Percentiles rank a stretch among this genome's conserved stretches.
These are phyloP conservation scores for Gasterosteus nipponicus DNA, from an alignment of 2,113 vertebrate genomes.

Conservation along the genomic window DNA sequence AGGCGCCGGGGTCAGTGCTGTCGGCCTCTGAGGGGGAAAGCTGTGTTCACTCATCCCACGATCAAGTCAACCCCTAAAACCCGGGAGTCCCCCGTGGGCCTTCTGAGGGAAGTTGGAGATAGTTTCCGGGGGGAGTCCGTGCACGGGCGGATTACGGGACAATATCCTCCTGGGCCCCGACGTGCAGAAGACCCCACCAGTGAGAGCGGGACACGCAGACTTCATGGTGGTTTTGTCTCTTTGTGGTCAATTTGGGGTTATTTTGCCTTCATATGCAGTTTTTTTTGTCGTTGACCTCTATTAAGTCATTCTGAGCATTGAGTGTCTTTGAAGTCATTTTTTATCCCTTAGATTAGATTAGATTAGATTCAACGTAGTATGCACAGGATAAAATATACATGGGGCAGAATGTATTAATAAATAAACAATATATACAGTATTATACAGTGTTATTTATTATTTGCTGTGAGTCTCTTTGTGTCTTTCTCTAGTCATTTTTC, in stretches of 20 bases:
- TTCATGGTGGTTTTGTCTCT: not conserved
- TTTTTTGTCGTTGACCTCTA: too few species aligned
- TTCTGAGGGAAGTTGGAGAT: slow-evolving; percentile 29
- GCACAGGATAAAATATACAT: too few species aligned
- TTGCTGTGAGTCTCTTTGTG: too few species aligned
- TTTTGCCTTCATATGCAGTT: too few species aligned
- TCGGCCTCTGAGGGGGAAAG: slow-evolving; percentile 38
- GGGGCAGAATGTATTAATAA: too few species aligned
- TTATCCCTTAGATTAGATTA: not conserved
- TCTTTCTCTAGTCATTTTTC: too few species aligned
- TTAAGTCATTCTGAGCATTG: not conserved
- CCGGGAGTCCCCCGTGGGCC: slow-evolving; percentile 32
- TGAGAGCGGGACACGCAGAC: not conserved
- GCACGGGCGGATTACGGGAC: not conserved
- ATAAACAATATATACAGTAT: too few species aligned
- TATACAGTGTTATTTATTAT: not conserved
- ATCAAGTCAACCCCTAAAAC: slow-evolving; percentile 34
- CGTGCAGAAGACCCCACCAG: not conserved
- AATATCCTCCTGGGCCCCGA: not conserved
- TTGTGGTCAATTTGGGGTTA: not conserved
- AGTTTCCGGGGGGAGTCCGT: slow-evolving; percentile 26
- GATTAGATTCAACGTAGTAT: too few species aligned
- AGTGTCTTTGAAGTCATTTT: not conserved
- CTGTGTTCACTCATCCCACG: slow-evolving; percentile 25
- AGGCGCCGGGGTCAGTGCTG: slow-evolving; percentile 47